Base-by-base conservation (phyloP, 2,797 vertebrate species). In the Sebastes baramenuke region DNA sequence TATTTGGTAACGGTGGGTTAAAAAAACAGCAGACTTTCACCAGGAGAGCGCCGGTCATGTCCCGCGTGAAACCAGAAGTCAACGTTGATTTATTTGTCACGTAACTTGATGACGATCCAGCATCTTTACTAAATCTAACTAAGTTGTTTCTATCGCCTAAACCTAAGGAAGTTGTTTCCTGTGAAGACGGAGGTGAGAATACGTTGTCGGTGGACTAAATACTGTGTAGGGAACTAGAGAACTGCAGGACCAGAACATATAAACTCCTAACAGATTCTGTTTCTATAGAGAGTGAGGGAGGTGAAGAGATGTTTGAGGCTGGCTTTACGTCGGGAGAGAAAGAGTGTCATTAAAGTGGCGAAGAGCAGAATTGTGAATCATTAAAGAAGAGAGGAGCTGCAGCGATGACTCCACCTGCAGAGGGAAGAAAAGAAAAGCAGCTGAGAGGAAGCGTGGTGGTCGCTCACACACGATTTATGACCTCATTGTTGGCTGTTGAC, bases 391-490 rank as follows among this genome's bases (percentile, higher is more conserved):
- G 76, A 49, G 49, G 67, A 38, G 69, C 72, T 59, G 71, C 29
- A 16, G 52, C 3, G 30, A 72, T 58, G 75, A 59, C 38, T 8
- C 29, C 46, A 4, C 5, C 10, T 18, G 49, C 60, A 24, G 42
- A 20, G 67, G 60, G 7, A 30, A 59, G 55, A 38, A 36, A 13
- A 22, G 46, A 13, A 25, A 49, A 46, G 16, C 6, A 46, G 14
- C 42, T 46, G 42, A 46, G 42, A 52, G 49, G 49, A 72, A 72
- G 54, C 30, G 6, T 2, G 59, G 58, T 6, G 54, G 49, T 59
- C 42, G 25, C 76, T 81, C 64, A 12, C 58, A 2, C 1, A 72
- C 55, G 71, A 87, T 92, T 93, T 89, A 85, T 83, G 84, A 92
- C 84, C 88, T 78, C 82, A 69, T 85, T 74, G 73, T 56, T 7